Evolutionary conservation across 2,113 vertebrate genomes (phyloP).

Genomic region (Lophotis ruficrista): DNA sequence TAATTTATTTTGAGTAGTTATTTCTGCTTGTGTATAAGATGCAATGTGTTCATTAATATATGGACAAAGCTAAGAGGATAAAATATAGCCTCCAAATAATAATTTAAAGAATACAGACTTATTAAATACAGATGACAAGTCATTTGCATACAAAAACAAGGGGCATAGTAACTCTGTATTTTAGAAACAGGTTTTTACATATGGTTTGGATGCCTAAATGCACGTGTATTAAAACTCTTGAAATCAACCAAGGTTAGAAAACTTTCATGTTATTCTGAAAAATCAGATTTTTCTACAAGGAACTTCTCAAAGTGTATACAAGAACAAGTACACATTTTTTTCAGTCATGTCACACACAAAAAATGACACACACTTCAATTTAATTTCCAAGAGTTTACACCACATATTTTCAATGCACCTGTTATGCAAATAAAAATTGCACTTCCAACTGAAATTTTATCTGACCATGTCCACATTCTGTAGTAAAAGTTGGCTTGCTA

Average conservation of each 20-base stretch:
- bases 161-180: not conserved
- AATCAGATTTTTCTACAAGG: not conserved
- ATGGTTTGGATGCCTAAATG: not conserved
- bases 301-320: not conserved
- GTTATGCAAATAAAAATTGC: not conserved
- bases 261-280: not conserved
- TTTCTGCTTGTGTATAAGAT: not conserved
- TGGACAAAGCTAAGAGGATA: not conserved
- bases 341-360: not conserved
- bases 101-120: not conserved
- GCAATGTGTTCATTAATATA: not conserved
- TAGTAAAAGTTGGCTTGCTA: not conserved
- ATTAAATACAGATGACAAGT: not conserved
- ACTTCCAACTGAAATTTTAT: not conserved
- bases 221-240: not conserved
- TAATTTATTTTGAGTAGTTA: not conserved
- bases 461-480: not conserved
- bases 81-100: not conserved
- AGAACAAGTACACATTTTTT: not conserved
- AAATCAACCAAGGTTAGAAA: not conserved
- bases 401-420: slow-evolving; percentile 3
- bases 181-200: not conserved
- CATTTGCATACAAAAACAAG: not conserved
- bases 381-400: not conserved
- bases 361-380: not conserved